Evolutionary conservation across 1,140 invertebrate species (phyloP).

Genomic region (Hycleus cichorii): DNA sequence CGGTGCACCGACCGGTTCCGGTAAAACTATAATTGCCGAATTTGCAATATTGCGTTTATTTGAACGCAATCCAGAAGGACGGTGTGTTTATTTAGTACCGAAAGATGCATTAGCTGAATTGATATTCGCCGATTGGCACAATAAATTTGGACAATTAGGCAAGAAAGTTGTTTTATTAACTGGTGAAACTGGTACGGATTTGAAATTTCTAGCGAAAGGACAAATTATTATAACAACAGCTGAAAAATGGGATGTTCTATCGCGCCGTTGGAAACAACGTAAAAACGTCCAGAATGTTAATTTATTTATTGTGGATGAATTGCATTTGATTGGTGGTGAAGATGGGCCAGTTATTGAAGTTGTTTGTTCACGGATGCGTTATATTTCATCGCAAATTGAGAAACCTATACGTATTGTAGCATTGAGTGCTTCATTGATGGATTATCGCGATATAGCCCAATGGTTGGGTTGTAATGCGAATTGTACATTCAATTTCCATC

Average conservation of each 20-base stretch:
- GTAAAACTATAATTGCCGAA: slow-evolving; percentile 95
- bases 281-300: slow-evolving; percentile 98
- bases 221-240: slow-evolving; percentile 95
- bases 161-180: slow-evolving; percentile 92
- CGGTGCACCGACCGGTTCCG: slow-evolving; percentile 94
- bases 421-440: slow-evolving; percentile 86
- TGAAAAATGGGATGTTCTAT: slow-evolving; percentile 98
- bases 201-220: slow-evolving; percentile 86
- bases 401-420: slow-evolving; percentile 93
- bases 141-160: slow-evolving; percentile 78
- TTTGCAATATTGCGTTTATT: slow-evolving; percentile 91
- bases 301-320: slow-evolving; percentile 94
- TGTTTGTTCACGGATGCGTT: slow-evolving; percentile 94
- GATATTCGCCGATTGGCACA: slow-evolving; percentile 84
- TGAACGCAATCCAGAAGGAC: slow-evolving; percentile 58
- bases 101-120: slow-evolving; percentile 88
- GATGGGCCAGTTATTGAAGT: slow-evolving; percentile 94
- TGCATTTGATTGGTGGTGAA: slow-evolving; percentile 85
- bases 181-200: slow-evolving; percentile 95
- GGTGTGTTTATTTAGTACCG: slow-evolving; percentile 91
- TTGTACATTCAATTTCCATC: slow-evolving; percentile 97
- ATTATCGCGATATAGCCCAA: slow-evolving; percentile 91
- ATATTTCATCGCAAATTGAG: slow-evolving; percentile 95
- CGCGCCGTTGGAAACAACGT: slow-evolving; percentile 95
- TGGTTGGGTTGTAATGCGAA: slow-evolving; percentile 94